phyloP scores from a whole-genome alignment of 2,888 invertebrate genomes.

The Lymantria monacha region DNA sequence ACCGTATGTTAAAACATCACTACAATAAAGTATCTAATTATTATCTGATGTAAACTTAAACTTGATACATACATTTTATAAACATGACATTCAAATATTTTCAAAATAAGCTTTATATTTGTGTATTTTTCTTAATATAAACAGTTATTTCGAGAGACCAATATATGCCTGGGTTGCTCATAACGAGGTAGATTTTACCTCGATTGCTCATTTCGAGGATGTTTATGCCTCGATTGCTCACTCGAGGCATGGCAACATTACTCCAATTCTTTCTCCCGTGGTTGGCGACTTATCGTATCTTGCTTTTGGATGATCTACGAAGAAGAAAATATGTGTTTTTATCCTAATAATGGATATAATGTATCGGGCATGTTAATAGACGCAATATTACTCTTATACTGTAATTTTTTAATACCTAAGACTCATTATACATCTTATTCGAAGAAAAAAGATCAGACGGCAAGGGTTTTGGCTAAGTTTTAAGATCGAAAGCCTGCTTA shows the following conservation, averaged over 20 bases:
- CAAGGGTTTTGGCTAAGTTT: no score
- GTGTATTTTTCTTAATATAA: neutral
- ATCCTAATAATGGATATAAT: conserved; percentile 8
- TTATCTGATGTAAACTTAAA: no score
- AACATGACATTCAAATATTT: no score
- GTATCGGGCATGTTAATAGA: neutral
- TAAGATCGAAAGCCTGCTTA: no score
- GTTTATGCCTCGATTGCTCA: conserved; percentile 2
- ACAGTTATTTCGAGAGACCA: neutral
- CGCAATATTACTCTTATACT: neutral
- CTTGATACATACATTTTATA: no score
- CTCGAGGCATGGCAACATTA: conserved; percentile 7
- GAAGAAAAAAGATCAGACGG: no score
- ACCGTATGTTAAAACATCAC: no score
- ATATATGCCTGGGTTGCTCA: neutral
- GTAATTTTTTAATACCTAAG: no score
- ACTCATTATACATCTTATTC: no score
- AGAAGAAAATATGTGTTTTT: conserved; percentile 34
- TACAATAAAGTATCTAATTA: no score
- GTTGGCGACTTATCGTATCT: conserved; percentile 11
- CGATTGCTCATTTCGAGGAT: conserved; percentile 2
- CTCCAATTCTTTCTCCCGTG: conserved; percentile 12
- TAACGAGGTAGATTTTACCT: conserved; percentile 1
- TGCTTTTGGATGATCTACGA: conserved; percentile 38
- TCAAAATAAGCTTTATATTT: no score